These are phyloP conservation scores for Tetraodon nigroviridis DNA, from an alignment of 2,113 vertebrate species.

Conservation along the genomic window DNA sequence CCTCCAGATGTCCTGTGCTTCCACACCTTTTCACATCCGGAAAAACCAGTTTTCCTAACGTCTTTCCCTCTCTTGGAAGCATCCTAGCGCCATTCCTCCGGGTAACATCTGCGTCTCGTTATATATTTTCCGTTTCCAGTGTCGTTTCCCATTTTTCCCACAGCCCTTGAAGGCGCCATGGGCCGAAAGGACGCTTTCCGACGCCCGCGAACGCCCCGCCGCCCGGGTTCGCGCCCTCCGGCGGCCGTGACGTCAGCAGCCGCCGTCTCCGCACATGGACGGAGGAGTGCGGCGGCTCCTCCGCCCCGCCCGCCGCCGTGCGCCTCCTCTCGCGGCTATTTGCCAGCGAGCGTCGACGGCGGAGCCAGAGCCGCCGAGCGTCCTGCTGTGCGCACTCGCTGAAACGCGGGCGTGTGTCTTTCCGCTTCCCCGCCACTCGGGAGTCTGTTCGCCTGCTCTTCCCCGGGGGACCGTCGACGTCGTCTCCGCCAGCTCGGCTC, in stretches of 20 bases:
- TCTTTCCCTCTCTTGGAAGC: background rate
- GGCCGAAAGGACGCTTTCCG: background rate
- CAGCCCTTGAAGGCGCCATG: slow-evolving; percentile 2
- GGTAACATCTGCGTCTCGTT: too few species aligned
- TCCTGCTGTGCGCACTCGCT: slow-evolving; percentile 34
- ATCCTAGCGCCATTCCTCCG: too few species aligned
- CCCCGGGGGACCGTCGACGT: slow-evolving; percentile 6
- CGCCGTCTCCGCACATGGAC: slow-evolving; percentile 76
- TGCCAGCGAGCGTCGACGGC: slow-evolving; percentile 24
- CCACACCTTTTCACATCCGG: too few species aligned
- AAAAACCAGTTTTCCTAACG: too few species aligned
- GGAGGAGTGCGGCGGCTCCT: slow-evolving; percentile 35
- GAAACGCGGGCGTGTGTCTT: background rate
- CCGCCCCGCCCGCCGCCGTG: slow-evolving; percentile 40
- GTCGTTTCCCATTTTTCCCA: background rate
- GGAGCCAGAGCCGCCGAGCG: slow-evolving; percentile 31
- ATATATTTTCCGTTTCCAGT: too few species aligned
- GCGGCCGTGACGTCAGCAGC: slow-evolving; percentile 67
- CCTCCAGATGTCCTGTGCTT: too few species aligned
- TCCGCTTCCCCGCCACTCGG: background rate
- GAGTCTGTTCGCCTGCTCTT: slow-evolving; percentile 13
- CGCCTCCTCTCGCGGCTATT: slow-evolving; percentile 43
- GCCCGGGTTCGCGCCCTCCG: slow-evolving; percentile 10
- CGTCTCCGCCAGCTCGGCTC: slow-evolving; percentile 27
- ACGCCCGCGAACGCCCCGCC: background rate